Percentiles rank a stretch among this genome's conserved stretches.
Conservation (phyloP, 2,113 vertebrate genomes). For the Ranitomeya imitator region DNA sequence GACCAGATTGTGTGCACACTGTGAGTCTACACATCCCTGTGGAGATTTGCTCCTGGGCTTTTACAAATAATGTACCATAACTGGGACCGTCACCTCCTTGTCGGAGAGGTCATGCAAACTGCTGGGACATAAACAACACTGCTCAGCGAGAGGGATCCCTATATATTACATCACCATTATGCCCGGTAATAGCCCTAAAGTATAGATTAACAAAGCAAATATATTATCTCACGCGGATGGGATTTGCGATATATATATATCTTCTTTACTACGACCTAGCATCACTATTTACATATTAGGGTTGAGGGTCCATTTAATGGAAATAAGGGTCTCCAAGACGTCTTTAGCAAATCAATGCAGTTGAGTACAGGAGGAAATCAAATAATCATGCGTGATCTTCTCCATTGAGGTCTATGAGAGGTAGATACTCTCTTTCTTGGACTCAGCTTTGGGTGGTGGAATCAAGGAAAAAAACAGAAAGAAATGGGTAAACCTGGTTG, state of each 20-base stretch:
- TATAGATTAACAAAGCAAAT: not conserved
- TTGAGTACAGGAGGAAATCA: too few relatives aligned
- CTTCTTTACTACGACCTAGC: too few relatives aligned
- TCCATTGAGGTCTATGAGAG: too few relatives aligned
- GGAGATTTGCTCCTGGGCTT: constrained; percentile 36
- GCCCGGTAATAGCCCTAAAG: not conserved
- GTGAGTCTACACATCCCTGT: constrained; percentile 19
- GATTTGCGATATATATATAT: not conserved
- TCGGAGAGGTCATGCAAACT: not conserved
- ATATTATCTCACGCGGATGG: not conserved
- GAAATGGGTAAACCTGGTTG: too few relatives aligned
- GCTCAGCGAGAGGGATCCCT: constrained; percentile 9
- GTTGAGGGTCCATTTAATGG: too few relatives aligned
- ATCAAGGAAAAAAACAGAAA: too few relatives aligned
- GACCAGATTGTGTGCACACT: constrained; percentile 11
- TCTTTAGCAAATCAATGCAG: too few relatives aligned
- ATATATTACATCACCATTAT: constrained; percentile 13
- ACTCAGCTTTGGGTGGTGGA: too few relatives aligned
- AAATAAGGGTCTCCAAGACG: too few relatives aligned
- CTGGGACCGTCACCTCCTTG: constrained; percentile 15
- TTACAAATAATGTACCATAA: constrained; percentile 26
- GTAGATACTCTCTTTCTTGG: too few relatives aligned
- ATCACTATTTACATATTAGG: too few relatives aligned
- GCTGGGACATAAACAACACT: constrained; percentile 19
- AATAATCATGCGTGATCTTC: too few relatives aligned